These are phyloP conservation scores for Galeopterus variegatus DNA, from an alignment of 2,113 vertebrate species.

Conservation along the genomic window DNA sequence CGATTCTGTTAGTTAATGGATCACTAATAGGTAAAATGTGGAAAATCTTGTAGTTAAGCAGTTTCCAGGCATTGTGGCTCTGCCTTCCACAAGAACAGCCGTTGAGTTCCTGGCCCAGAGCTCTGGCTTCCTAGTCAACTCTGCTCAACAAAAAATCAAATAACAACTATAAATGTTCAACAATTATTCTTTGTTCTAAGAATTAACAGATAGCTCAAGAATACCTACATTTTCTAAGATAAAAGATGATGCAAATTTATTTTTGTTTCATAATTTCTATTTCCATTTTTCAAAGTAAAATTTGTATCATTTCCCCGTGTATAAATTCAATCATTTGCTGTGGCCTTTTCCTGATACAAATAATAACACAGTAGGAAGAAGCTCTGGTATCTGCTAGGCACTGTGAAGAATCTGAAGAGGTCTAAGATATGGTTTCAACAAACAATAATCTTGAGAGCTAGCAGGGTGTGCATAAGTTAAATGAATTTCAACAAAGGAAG, in stretches of 20 bases:
- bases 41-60: background rate
- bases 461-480: background rate
- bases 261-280: background rate
- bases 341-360: background rate
- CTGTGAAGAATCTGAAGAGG: background rate
- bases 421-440: background rate
- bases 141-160: background rate
- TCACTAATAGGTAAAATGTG: background rate
- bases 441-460: background rate
- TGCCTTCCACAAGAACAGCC: background rate
- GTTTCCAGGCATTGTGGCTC: background rate
- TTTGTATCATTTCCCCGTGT: background rate
- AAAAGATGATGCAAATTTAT: background rate
- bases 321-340: background rate
- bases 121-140: background rate
- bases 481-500: background rate
- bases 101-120: background rate
- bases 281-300: background rate
- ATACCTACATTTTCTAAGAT: background rate
- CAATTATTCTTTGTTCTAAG: background rate
- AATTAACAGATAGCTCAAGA: background rate
- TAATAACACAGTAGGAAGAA: background rate
- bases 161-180: background rate
- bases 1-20: background rate
- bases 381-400: background rate